Conservation (phyloP, 2,797 vertebrate genomes). For the Chelidonichthys spinosus region DNA sequence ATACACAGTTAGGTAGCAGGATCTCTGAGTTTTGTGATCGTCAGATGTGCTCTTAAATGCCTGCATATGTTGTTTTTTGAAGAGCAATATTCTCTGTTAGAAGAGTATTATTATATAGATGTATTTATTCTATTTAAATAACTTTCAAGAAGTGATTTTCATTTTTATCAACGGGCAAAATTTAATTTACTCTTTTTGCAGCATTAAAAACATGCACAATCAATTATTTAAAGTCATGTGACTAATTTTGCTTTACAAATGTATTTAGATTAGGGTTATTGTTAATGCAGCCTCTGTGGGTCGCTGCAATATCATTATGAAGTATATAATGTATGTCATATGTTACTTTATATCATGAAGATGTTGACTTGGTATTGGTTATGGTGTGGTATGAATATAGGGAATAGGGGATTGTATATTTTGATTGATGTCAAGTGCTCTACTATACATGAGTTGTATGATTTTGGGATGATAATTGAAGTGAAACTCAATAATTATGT, state of each 20-base stretch:
- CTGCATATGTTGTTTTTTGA: slow-evolving; percentile 34
- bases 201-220: no score
- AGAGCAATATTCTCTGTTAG: slow-evolving; percentile 8
- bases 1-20: slow-evolving; percentile 10
- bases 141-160: no score
- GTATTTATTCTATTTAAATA: background rate
- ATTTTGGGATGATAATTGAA: background rate
- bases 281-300: no score
- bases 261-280: no score
- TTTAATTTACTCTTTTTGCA: no score
- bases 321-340: background rate
- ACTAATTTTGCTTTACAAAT: no score
- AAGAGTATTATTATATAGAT: background rate
- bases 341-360: background rate
- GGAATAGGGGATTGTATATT: background rate
- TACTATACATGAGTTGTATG: no score
- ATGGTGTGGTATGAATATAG: background rate
- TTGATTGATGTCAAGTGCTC: background rate
- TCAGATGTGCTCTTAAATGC: slow-evolving; percentile 32
- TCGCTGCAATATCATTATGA: no score
- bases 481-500: background rate
- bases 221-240: no score
- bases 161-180: no score
- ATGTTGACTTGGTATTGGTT: background rate
- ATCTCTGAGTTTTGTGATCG: slow-evolving; percentile 14